phyloP scores from a whole-genome alignment of 2,797 vertebrate species.

The Sebastes taczanowskii region DNA sequence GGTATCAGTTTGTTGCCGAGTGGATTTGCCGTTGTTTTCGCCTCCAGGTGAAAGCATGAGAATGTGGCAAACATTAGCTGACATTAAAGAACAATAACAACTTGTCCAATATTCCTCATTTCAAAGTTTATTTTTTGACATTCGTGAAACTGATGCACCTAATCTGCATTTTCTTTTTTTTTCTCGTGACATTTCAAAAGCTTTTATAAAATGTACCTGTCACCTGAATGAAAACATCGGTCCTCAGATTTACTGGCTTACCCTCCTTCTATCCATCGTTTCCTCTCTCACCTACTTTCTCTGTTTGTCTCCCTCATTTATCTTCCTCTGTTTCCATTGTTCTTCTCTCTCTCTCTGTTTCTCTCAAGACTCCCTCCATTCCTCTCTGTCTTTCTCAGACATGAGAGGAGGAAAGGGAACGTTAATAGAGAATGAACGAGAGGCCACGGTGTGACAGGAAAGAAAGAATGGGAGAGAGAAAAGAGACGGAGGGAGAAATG shows the following conservation, averaged over 20 bases:
- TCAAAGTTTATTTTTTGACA: conserved; percentile 4
- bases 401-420: not conserved
- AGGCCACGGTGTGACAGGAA: not conserved
- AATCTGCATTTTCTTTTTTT: conserved; percentile 8
- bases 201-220: not conserved
- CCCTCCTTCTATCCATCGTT: not conserved
- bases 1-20: not conserved
- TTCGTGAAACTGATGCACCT: not conserved
- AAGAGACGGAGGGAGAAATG: not conserved
- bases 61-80: not conserved
- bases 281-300: not conserved
- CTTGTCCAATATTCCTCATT: not conserved
- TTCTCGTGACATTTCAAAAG: conserved; percentile 10
- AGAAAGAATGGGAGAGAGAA: not conserved
- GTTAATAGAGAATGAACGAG: not conserved
- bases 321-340: conserved; percentile 1
- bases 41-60: not conserved
- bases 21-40: not conserved
- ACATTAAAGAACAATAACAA: conserved; percentile 15
- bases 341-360: not conserved
- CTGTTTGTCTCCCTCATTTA: conserved; percentile 5
- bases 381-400: not conserved
- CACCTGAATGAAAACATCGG: not conserved
- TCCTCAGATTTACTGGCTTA: not conserved
- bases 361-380: not conserved